Conservation (phyloP, 2,888 invertebrate genomes). For the Apamea monoglypha region DNA sequence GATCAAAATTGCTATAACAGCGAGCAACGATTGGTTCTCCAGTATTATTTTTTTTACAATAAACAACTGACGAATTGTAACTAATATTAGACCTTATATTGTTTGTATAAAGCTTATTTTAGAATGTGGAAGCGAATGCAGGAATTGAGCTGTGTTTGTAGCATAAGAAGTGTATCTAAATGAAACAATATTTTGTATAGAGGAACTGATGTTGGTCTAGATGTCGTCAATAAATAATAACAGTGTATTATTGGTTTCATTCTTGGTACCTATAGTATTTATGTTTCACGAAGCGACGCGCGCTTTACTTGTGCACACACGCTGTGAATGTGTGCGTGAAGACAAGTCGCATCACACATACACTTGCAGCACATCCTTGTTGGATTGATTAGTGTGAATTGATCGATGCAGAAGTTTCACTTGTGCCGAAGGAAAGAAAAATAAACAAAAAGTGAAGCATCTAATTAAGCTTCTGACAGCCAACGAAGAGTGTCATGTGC, state of each 20-base stretch:
- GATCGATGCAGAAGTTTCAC: not conserved
- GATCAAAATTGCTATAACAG: constrained; percentile 26
- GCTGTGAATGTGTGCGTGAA: not conserved
- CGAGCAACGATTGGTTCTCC: not conserved
- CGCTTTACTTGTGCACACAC: not conserved
- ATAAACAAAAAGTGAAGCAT: not conserved
- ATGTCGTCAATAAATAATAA: constrained; percentile 79
- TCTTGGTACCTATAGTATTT: constrained; percentile 16
- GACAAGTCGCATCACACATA: no score
- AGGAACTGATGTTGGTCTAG: constrained; percentile 75
- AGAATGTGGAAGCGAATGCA: constrained; percentile 52
- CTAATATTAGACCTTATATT: constrained; percentile 41
- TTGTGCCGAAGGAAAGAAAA: not conserved
- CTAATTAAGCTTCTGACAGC: not conserved
- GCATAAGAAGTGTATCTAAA: constrained; percentile 71
- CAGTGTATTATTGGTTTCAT: constrained; percentile 69
- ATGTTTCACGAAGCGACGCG: not conserved
- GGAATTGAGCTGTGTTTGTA: constrained; percentile 73
- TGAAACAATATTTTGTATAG: constrained; percentile 84
- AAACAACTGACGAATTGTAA: constrained; percentile 30
- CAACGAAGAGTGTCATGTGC: not conserved
- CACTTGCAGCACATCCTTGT: no score
- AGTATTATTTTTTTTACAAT: constrained; percentile 37
- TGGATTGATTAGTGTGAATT: not conserved
- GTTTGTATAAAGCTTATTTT: constrained; percentile 50